phyloP scores from a whole-genome alignment of 2,113 vertebrate species.

The Pachyramphus minor region DNA sequence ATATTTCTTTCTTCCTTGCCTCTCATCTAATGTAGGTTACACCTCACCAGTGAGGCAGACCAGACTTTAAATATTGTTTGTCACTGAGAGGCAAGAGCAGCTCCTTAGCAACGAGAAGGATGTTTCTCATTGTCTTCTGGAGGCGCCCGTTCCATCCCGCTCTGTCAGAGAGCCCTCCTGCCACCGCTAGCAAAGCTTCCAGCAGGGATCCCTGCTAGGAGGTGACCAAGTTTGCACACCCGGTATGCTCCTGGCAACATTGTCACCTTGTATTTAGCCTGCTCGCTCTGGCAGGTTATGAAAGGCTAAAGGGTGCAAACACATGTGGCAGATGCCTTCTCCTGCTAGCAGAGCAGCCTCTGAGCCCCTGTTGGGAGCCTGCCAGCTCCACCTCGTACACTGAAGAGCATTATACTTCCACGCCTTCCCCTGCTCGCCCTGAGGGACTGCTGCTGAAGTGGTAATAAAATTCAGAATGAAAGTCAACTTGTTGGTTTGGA shows the following conservation, averaged over 20 bases:
- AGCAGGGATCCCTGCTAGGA: background rate
- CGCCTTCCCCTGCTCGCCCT: background rate
- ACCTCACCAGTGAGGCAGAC: slow-evolving; percentile 17
- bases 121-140: background rate
- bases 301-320: slow-evolving; percentile 26
- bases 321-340: slow-evolving; percentile 39
- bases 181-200: background rate
- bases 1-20: background rate
- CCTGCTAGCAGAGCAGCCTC: background rate
- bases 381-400: background rate
- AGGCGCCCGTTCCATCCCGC: background rate
- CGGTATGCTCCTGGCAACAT: background rate
- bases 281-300: slow-evolving; percentile 26
- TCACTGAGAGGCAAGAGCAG: background rate
- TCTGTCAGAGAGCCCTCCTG: background rate
- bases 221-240: background rate
- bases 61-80: slow-evolving; percentile 18
- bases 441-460: slow-evolving; percentile 46
- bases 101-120: slow-evolving; percentile 27
- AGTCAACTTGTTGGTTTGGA: slow-evolving; percentile 25
- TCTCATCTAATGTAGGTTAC: background rate
- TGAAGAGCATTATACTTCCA: slow-evolving; percentile 19
- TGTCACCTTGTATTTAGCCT: slow-evolving; percentile 6
- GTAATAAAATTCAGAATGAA: slow-evolving; percentile 27
- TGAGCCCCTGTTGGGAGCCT: background rate